Base-by-base conservation (phyloP, 2,797 vertebrate species). In the Gymnocypris eckloni region DNA sequence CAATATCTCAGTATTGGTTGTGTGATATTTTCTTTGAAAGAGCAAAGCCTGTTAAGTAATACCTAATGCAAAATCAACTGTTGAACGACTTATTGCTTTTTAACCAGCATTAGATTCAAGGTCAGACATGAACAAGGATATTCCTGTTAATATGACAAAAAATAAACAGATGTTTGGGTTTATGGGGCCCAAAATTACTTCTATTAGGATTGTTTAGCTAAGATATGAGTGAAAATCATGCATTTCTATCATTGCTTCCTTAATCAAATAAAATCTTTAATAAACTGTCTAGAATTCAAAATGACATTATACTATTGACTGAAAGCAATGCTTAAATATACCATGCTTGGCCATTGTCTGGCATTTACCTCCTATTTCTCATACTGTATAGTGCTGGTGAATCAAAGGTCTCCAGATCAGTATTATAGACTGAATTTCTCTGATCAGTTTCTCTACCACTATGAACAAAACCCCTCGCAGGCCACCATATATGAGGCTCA, bases 321-420 rank as follows among this genome's bases (percentile, higher is more conserved):
- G 6, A 77, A 56, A 56, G 22, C 20, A n/a, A 56, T 78, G 13
- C 20, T 25, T 78, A 59, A 9, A 59, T 15, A 41, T 59, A 16
- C 18, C 48, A 33, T 75, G 72, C 4, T 75, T 52, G 16, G 25
- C 16, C 48, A 75, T 52, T 75, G 9, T 20, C 72, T 33, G 50
- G 4, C 48, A 56, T 77, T n/a, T 59, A n/a, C 39, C 15, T 9
- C 41, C 4, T n/a, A 39, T 79, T 6, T 16, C n/a, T 78, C 12
- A 25, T 41, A n/a, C 50, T 56, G n/a, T 41, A 79, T 78, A 41
- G 41, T 41, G 43, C 15, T 18, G 39, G 39, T 50, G 25, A 3
- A 80, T 50, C 18, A 75, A 83, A 75, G 18, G 8, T 83, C 81
- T 83, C 11, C 54, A 75, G 43, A 83, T 83, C 71, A 41, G 33